Evolutionary conservation across 1,140 invertebrate genomes (phyloP), one percentile per base, ranked within the genome.

Genomic region (Dendroctonus ponderosae): DNA sequence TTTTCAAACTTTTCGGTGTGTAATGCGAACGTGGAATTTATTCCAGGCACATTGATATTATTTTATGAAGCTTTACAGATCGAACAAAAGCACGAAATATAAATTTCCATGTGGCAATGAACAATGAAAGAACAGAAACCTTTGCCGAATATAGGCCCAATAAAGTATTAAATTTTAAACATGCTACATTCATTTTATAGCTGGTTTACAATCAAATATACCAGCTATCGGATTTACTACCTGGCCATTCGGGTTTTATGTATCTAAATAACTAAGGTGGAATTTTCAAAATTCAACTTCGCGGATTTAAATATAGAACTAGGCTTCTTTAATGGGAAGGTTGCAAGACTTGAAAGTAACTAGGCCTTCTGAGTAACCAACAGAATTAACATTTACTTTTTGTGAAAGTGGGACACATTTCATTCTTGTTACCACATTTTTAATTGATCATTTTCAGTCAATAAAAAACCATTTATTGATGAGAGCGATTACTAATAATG

Each of bases 101-200:
- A 12, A 46, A 12, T 2, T 1, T 46, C 12, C 8, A 46, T 46
- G 43, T 46, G 8, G 8, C 43, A 46, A 12, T 7, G 7, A 7
- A 44, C 7, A 44, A n/a, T 4, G 12, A 46, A 46, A 12, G 43
- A 9, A 46, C 8, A 46, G 43, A 46, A 46, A 46, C 12, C 12
- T 46, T 46, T 46, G 0, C 8, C 8, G 43, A 46, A 46, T 11
- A 46, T 46, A 46, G 43, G 43, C 43, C 43, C 8, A 46, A 46
- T 46, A 46, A 46, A 46, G 12, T 12, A 46, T 46, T 11, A 46
- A 46, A 46, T 46, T 46, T 46, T 46, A 46, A 46, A 46, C 43
- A 11, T 46, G 12, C 43, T 2, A 12, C 12, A 46, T 9, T 12
- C 43, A 46, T 46, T 46, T 46, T 46, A 46, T 12, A 46, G n/a